These are phyloP conservation scores for Erebia aethiops DNA, from an alignment of 2,888 invertebrate species.

Conservation along the genomic window DNA sequence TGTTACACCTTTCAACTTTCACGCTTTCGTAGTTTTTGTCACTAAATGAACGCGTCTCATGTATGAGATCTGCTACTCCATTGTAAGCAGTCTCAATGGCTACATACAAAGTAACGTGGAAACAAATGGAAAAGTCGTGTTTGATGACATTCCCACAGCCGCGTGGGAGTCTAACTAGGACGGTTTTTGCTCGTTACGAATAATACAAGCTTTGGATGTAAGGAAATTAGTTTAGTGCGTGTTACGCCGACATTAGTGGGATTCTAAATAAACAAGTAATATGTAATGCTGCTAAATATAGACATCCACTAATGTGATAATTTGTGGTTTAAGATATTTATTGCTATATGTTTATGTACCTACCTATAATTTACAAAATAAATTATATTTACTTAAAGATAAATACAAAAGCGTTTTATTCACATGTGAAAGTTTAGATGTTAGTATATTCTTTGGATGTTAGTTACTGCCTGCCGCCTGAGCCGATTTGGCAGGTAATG, in stretches of 20 bases:
- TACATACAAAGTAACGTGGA: neutral
- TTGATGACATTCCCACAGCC: constrained; percentile 22
- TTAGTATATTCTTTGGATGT: too few species aligned
- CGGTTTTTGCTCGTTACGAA: constrained; percentile 12
- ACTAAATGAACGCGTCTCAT: neutral
- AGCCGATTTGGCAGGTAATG: too few species aligned
- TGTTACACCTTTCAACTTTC: too few species aligned
- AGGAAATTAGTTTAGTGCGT: constrained; percentile 15
- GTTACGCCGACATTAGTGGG: neutral
- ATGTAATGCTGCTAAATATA: constrained; percentile 5
- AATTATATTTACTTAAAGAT: too few species aligned
- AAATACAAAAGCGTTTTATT: too few species aligned
- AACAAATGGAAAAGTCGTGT: constrained; percentile 28
- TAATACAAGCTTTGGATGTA: constrained; percentile 1
- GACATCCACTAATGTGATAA: constrained; percentile 10
- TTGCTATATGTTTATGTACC: too few species aligned
- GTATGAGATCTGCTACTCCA: neutral
- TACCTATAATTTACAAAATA: too few species aligned
- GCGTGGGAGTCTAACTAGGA: constrained; percentile 22
- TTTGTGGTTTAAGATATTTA: too few species aligned
- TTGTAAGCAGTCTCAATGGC: neutral
- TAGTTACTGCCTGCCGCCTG: too few species aligned
- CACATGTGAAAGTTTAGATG: too few species aligned
- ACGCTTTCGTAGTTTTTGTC: too few species aligned
- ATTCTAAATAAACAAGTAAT: neutral